phyloP scores from a whole-genome alignment of 1,140 invertebrate species.

The Tetraneura akinire region DNA sequence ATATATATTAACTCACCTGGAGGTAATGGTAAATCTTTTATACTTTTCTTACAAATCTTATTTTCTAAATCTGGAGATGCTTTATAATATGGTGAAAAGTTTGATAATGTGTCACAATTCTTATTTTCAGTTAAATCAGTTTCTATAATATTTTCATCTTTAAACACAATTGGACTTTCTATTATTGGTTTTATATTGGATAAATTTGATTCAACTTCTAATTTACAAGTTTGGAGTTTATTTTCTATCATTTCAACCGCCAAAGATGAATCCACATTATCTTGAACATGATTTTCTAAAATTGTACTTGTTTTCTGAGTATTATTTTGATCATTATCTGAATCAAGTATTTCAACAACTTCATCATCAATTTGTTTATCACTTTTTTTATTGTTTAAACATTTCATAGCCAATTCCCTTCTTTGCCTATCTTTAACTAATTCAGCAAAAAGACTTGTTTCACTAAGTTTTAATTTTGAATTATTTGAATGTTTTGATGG shows the following conservation, averaged over 20 bases:
- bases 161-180: background rate
- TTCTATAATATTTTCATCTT: slow-evolving; percentile 12
- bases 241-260: background rate
- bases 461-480: slow-evolving; percentile 70
- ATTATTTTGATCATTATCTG: slow-evolving; percentile 33
- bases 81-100: background rate
- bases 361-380: slow-evolving; percentile 58
- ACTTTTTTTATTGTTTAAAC: slow-evolving; percentile 46
- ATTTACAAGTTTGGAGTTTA: background rate
- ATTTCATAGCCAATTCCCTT: slow-evolving; percentile 70
- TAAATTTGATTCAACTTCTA: background rate
- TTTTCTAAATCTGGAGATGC: slow-evolving; percentile 23
- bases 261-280: background rate
- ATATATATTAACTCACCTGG: slow-evolving; percentile 65
- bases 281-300: background rate
- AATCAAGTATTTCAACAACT: slow-evolving; percentile 59
- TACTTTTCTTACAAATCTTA: slow-evolving; percentile 65
- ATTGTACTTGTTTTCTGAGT: background rate
- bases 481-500: slow-evolving; percentile 20
- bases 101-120: background rate
- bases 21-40: slow-evolving; percentile 87
- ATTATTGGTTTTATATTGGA: background rate
- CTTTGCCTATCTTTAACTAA: slow-evolving; percentile 82
- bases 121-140: background rate
- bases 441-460: slow-evolving; percentile 85